phyloP scores from a whole-genome alignment of 2,888 invertebrate genomes.

The Ophioninae sp. region DNA sequence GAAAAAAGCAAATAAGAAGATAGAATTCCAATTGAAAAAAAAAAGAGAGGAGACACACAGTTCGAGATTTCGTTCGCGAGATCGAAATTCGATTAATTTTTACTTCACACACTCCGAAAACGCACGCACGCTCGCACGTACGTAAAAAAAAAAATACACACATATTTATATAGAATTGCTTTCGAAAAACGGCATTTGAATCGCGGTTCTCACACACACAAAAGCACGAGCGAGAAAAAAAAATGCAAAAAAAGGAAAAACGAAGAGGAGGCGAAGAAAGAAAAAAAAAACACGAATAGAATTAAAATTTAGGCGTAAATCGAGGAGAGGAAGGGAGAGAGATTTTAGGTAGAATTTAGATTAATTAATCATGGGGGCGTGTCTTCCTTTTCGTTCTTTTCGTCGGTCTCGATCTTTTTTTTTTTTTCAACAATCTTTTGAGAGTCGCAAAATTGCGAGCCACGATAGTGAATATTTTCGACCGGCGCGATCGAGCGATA shows the following conservation, averaged over 20 bases:
- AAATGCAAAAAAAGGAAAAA: constrained; percentile 46
- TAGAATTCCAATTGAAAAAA: not conserved
- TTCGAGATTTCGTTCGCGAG: constrained; percentile 24
- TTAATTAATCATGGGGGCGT: constrained; percentile 48
- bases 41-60: not conserved
- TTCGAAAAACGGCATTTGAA: constrained; percentile 63
- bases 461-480: constrained; percentile 45
- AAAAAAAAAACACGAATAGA: constrained; percentile 61
- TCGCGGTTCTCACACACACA: constrained; percentile 52
- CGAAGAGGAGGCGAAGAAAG: constrained; percentile 52
- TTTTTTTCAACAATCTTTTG: constrained; percentile 39
- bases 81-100: constrained; percentile 46
- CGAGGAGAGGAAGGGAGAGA: constrained; percentile 59
- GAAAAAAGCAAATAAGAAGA: not conserved
- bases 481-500: constrained; percentile 28
- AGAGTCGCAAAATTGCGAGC: constrained; percentile 41
- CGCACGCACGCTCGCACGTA: constrained; percentile 54
- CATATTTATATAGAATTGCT: constrained; percentile 52
- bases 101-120: constrained; percentile 53
- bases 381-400: constrained; percentile 61
- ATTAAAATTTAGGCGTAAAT: constrained; percentile 65
- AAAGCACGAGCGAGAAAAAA: constrained; percentile 42
- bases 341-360: constrained; percentile 50
- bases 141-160: not conserved
- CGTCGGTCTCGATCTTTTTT: constrained; percentile 44